phyloP scores from a whole-genome alignment of 2,888 invertebrate species.

The Acronicta aceris region DNA sequence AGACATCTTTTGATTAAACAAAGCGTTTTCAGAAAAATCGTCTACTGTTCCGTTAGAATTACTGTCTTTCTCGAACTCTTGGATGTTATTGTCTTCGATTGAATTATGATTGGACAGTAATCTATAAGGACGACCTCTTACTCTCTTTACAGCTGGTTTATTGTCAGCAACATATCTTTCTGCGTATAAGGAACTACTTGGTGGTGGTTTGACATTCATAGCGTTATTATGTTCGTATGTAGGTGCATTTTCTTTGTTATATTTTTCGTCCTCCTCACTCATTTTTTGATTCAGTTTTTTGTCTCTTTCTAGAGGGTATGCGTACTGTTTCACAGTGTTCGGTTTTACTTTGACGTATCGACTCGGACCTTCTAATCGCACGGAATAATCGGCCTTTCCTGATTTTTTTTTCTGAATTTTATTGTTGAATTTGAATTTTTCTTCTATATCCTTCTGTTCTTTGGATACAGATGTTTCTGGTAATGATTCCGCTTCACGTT shows the following conservation, averaged over 20 bases:
- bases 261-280: background rate
- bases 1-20: background rate
- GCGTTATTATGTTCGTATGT: background rate
- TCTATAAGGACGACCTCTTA: background rate
- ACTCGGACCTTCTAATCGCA: background rate
- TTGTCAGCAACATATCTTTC: background rate
- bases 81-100: slow-evolving; percentile 45
- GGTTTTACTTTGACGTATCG: slow-evolving; percentile 3
- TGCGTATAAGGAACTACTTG: background rate
- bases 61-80: accelerated
- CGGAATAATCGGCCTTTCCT: background rate
- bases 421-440: background rate
- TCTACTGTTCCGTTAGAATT: background rate
- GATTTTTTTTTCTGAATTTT: background rate
- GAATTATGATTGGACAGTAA: background rate
- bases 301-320: background rate
- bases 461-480: background rate
- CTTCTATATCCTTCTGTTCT: background rate
- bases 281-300: background rate
- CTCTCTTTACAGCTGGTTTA: background rate
- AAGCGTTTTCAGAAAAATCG: background rate
- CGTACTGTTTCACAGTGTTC: background rate
- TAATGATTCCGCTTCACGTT: background rate
- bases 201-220: background rate
- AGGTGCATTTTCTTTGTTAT: background rate